These are phyloP conservation scores for Ictidomys tridecemlineatus DNA, from an alignment of 2,113 vertebrate genomes.

Conservation along the genomic window DNA sequence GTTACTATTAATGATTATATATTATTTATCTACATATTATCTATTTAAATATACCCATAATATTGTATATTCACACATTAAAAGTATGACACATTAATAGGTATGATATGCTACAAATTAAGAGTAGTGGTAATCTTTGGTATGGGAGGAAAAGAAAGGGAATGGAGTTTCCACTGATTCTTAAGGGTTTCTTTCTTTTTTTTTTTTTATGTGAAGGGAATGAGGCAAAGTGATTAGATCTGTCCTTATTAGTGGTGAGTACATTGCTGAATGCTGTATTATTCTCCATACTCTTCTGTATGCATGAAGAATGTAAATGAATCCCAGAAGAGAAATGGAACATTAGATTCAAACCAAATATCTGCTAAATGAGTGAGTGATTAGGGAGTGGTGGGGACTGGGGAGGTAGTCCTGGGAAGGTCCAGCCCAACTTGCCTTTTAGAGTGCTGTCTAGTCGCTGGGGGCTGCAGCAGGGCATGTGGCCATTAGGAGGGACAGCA, in stretches of 20 bases:
- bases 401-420: neutral
- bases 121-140: neutral
- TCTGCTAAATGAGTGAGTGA: neutral
- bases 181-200: neutral
- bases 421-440: neutral
- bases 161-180: slow-evolving; percentile 15
- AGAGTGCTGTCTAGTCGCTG: neutral
- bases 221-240: neutral
- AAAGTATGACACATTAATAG: neutral
- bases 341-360: neutral
- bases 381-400: neutral
- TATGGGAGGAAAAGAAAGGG: neutral
- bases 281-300: neutral
- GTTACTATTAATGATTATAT: neutral
- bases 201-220: neutral
- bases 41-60: neutral
- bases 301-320: neutral
- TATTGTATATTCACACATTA: neutral
- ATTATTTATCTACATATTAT: neutral
- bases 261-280: neutral
- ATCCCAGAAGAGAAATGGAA: neutral
- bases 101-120: neutral
- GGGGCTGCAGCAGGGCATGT: neutral
- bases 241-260: neutral
- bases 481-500: neutral